These are phyloP conservation scores for Pyxicephalus adspersus DNA, from an alignment of 2,113 vertebrate species.

Conservation along the genomic window DNA sequence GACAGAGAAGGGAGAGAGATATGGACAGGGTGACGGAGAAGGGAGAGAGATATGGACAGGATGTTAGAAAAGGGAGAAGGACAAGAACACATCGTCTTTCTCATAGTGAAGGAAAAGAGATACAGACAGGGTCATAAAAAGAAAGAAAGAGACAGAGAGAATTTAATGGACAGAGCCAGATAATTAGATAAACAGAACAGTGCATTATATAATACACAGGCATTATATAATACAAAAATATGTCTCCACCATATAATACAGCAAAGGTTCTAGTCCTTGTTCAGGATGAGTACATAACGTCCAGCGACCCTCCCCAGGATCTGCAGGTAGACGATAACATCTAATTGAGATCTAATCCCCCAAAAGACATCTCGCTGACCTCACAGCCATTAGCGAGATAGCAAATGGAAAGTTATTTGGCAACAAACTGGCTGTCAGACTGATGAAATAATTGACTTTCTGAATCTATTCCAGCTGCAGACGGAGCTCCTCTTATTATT, in stretches of 20 bases:
- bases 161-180: no score
- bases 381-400: constrained; percentile 18
- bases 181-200: no score
- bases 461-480: constrained; percentile 5
- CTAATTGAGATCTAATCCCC: constrained; percentile 13
- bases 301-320: neutral
- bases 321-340: neutral
- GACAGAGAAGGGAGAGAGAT: no score
- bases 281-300: neutral
- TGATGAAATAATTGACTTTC: constrained; percentile 18
- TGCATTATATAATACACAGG: no score
- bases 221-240: no score
- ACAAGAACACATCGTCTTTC: no score
- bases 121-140: neutral
- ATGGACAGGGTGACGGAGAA: no score
- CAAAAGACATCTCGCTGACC: neutral
- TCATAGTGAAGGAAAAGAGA: no score
- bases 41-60: no score
- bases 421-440: neutral
- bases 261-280: neutral
- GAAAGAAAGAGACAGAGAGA: neutral
- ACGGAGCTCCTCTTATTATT: neutral
- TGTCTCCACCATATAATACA: no score
- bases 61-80: no score
- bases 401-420: neutral